Evolutionary conservation across 92 coral and sea anemone genomes (phyloP), one percentile per base, ranked within the genome.

Genomic region (Phenganax subtilis): DNA sequence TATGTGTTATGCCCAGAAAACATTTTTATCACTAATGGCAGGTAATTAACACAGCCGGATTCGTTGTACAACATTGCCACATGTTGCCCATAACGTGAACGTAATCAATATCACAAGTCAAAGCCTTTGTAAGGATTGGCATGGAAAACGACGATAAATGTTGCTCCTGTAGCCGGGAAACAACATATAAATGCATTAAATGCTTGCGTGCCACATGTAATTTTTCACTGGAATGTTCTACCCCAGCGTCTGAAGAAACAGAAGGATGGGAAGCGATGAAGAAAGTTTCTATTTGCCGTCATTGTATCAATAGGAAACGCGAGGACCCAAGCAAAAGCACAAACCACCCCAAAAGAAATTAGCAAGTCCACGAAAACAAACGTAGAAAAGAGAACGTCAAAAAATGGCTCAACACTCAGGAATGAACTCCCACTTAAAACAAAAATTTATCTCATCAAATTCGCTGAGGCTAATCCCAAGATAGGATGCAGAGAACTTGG

Each of bases 141-240:
- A 59, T 59, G 65, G 65, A 59, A 59, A 59, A 59, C 65, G 65
- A 59, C 2, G 65, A 59, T 59, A 59, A 59, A 59, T 59, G 65
- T 59, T 59, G 65, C 65, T 59, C 65, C 65, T 59, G 65, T 59
- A 25, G 65, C 65, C 65, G 65, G 65, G 65, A 59, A 59, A 59
- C 65, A 59, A 59, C 2, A 59, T 0, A 59, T 6, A 59, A 59
- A 59, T 59, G 65, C 65, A 59, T 59, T 59, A 59, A 59, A 59
- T 59, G 65, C 7, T 59, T 59, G 65, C 65, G 65, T 59, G 27
- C 65, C n/a, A 59, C 65, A 1, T 59, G 65, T 59, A 59, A 59
- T 59, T 59, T 59, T 25, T 59, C 65, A 59, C 27, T 59, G 65
- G 65, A 59, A 14, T 59, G 65, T 59, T 59, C 65, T 59, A 59